These are phyloP conservation scores for Theodoxus fluviatilis DNA, from an alignment of 2,888 invertebrate genomes.

Conservation along the genomic window DNA sequence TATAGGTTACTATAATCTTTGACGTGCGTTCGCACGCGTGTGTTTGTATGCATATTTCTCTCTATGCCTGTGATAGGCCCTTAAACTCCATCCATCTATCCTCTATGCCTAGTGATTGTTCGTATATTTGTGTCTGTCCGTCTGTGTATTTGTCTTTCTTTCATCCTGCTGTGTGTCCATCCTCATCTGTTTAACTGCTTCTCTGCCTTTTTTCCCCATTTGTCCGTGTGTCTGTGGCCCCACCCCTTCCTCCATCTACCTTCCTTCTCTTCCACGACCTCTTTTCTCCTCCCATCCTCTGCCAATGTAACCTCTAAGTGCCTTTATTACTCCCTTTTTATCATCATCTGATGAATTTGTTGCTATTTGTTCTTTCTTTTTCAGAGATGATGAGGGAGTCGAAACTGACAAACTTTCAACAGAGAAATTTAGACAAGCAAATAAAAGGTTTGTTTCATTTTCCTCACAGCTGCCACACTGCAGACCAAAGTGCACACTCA, in stretches of 20 bases:
- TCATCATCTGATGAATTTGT: neutral
- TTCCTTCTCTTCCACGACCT: neutral
- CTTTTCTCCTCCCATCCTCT: neutral
- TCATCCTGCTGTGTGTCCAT: neutral
- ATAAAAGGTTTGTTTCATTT: constrained; percentile 48
- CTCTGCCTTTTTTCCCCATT: neutral
- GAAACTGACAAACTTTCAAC: constrained; percentile 62
- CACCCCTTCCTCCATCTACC: neutral
- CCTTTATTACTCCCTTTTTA: neutral
- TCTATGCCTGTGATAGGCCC: too few species aligned
- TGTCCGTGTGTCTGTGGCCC: constrained; percentile 13
- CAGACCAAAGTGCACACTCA: too few species aligned
- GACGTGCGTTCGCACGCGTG: too few species aligned
- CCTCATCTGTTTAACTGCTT: neutral
- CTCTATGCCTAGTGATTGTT: too few species aligned
- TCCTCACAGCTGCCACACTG: too few species aligned
- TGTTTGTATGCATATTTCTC: too few species aligned
- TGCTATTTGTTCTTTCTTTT: constrained; percentile 32
- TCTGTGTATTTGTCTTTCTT: neutral
- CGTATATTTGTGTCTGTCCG: neutral
- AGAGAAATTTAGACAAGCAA: constrained; percentile 55
- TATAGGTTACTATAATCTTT: too few species aligned
- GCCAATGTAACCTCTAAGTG: neutral
- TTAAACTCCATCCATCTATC: too few species aligned
- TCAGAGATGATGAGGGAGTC: constrained; percentile 65